phyloP scores from a whole-genome alignment of 2,797 vertebrate genomes.

The Cynodonichthys magdalenae region DNA sequence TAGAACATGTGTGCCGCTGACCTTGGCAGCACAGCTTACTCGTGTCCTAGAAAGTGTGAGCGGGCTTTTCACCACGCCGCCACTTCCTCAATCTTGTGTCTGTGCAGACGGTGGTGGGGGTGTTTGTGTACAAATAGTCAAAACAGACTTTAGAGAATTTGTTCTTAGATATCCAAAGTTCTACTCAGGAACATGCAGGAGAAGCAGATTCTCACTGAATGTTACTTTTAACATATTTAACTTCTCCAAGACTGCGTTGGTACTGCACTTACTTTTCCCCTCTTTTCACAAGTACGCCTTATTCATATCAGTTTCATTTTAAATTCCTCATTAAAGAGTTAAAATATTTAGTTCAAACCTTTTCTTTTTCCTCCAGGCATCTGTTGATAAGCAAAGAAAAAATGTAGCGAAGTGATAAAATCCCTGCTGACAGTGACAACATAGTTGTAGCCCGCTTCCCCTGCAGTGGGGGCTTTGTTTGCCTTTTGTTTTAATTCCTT shows the following conservation, averaged over 20 bases:
- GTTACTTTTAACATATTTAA: not conserved
- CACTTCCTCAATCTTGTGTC: slow-evolving; percentile 43
- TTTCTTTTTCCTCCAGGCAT: not conserved
- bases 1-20: slow-evolving; percentile 92
- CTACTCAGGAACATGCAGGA: not conserved
- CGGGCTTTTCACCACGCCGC: slow-evolving; percentile 67
- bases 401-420: slow-evolving; percentile 49
- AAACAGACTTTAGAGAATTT: not conserved
- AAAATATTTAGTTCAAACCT: not conserved
- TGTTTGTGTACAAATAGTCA: not conserved
- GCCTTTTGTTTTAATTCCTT: slow-evolving; percentile 79
- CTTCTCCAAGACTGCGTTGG: not conserved
- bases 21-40: slow-evolving; percentile 88
- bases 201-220: not conserved
- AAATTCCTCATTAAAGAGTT: not conserved
- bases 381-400: slow-evolving; percentile 31
- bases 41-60: slow-evolving; percentile 87
- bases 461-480: slow-evolving; percentile 72
- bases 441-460: slow-evolving; percentile 63
- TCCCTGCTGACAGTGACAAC: slow-evolving; percentile 67
- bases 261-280: not conserved
- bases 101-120: slow-evolving; percentile 13
- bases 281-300: not conserved
- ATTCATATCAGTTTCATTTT: not conserved
- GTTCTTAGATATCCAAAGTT: too few relatives aligned